Percentiles rank a stretch among this genome's conserved stretches.
phyloP scores from a whole-genome alignment of 2,888 invertebrate genomes.

The Stenurella melanura region DNA sequence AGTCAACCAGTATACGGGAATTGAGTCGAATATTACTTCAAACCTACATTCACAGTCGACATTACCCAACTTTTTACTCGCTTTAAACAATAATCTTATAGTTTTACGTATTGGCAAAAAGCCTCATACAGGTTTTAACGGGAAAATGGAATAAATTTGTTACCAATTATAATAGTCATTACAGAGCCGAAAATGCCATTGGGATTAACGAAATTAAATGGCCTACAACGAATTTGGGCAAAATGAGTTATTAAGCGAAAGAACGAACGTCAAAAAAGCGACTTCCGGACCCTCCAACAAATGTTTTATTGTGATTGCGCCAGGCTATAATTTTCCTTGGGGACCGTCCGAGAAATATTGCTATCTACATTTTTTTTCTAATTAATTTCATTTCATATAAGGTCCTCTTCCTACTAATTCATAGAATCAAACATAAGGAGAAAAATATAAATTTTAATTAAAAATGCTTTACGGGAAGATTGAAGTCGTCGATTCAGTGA shows the following conservation, averaged over 20 bases:
- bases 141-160: not conserved
- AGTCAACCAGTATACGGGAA: too few relatives aligned
- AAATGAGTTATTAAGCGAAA: conserved; percentile 14
- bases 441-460: too few relatives aligned
- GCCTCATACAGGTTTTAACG: not conserved
- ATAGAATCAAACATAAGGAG: too few relatives aligned
- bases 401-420: too few relatives aligned
- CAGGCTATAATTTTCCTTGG: not conserved
- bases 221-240: conserved; percentile 17
- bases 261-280: conserved; percentile 14
- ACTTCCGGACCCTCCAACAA: not conserved
- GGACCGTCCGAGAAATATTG: not conserved
- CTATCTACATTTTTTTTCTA: not conserved
- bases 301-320: conserved; percentile 26
- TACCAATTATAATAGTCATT: not conserved
- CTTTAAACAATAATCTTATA: too few relatives aligned
- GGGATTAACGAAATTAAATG: conserved; percentile 5
- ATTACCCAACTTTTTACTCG: too few relatives aligned
- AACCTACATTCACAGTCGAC: too few relatives aligned
- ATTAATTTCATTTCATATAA: not conserved
- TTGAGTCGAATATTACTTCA: too few relatives aligned
- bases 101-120: not conserved
- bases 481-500: too few relatives aligned
- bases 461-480: too few relatives aligned
- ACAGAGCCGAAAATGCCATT: not conserved